These are phyloP conservation scores for Zingel zingel DNA, from an alignment of 2,113 vertebrate genomes.

Conservation along the genomic window DNA sequence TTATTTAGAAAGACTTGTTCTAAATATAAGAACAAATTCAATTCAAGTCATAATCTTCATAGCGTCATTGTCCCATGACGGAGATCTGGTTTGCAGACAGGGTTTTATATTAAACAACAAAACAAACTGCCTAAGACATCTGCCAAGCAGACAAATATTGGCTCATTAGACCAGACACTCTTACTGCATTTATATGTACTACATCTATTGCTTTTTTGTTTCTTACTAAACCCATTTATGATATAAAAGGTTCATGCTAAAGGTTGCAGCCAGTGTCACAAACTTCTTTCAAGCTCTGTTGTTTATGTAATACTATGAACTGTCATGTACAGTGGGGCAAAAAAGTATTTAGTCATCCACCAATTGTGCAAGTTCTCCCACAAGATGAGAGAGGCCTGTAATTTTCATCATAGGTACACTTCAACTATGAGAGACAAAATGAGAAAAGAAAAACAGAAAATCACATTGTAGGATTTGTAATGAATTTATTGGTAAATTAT, in stretches of 20 bases:
- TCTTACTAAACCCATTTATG: not conserved
- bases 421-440: no score
- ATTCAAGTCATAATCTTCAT: not conserved
- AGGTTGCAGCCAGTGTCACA: not conserved
- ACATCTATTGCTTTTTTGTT: constrained; percentile 4
- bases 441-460: no score
- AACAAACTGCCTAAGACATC: not conserved
- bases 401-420: no score
- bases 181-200: constrained; percentile 6
- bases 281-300: not conserved
- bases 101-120: not conserved
- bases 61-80: not conserved
- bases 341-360: no score
- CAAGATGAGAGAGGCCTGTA: no score
- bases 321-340: no score
- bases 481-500: no score
- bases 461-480: no score
- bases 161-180: not conserved
- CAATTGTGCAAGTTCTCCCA: no score
- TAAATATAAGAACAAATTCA: not conserved
- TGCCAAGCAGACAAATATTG: not conserved
- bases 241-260: not conserved
- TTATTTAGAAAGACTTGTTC: not conserved
- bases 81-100: not conserved
- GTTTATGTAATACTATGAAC: not conserved